Base-by-base conservation (phyloP, 2,113 vertebrate genomes). In the Hypocryptadius cinnamomeus region DNA sequence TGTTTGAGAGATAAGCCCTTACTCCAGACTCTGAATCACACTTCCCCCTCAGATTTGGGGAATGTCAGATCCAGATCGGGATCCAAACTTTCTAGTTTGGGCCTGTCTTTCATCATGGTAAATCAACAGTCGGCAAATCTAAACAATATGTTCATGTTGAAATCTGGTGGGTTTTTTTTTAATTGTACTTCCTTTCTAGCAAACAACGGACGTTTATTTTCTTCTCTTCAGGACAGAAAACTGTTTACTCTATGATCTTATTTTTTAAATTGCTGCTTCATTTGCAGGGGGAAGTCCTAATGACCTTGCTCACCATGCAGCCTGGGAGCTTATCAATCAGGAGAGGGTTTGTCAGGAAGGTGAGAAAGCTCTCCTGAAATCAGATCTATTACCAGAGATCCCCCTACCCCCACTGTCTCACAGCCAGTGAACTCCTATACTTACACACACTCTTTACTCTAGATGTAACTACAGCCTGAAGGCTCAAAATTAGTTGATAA, bases 151-250 rank as follows among this genome's bases (percentile, higher is more conserved):
- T 65, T 83, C 5, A 3, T 69, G 74, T 65, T 87, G 79, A 93
- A 91, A 87, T 95, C 70, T 88, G 16, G 65, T 18, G 37, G 6
- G 4, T 2, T 9, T 70, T 89, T 88, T 96, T 94, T 89, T 3
- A 92, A 91, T 96, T 89, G 69, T 87, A 92, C 92, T 96, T 96
- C 94, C 90, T 84, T 88, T 94, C 84, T 79, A 95, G 85, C 87
- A 95, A 93, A 94, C 87, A 96, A 96, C 56, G 0, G 85, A 91
- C 90, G 60, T 90, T 95, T 96, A 90, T 95, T 96, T 96, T 94
- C 93, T 94, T 93, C 87, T 94, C 90, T 84, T 94, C 79, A 57
- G 82, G 90, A 80, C 48, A 95, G 72, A 95, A 93, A 90, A 74
- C 40, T 78, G 68, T 94, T 96, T 95, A 93, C 60, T 51, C 15